phyloP scores from a whole-genome alignment of 2,797 vertebrate genomes.

The Gila robusta region DNA sequence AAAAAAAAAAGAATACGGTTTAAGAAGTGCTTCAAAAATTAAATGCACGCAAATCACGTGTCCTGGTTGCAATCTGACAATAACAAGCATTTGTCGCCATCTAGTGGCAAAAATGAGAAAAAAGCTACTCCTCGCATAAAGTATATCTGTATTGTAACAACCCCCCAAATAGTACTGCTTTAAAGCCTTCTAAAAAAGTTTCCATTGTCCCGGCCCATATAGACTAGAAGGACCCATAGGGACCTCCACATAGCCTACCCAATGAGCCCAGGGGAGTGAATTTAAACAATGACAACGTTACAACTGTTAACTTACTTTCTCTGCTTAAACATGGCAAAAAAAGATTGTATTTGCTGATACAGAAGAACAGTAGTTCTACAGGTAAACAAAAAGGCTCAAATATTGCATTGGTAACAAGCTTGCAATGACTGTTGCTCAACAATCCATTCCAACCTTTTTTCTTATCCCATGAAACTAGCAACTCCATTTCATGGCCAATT shows the following conservation, averaged over 20 bases:
- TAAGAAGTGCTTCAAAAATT: slow-evolving; percentile 79
- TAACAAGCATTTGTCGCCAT: slow-evolving; percentile 57
- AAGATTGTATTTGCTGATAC: neutral
- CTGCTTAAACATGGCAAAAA: neutral
- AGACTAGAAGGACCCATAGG: neutral
- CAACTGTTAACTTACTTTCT: neutral
- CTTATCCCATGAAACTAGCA: slow-evolving; percentile 3
- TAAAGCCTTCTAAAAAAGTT: neutral
- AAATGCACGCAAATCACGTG: neutral
- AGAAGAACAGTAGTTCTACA: neutral
- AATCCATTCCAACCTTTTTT: neutral
- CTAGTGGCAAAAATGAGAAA: slow-evolving; percentile 39
- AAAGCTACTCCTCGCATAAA: neutral
- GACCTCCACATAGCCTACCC: neutral
- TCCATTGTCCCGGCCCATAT: neutral
- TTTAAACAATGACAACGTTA: neutral
- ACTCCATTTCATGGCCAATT: slow-evolving; percentile 7
- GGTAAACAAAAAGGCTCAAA: neutral
- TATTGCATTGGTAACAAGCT: neutral
- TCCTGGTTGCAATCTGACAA: slow-evolving; percentile 3
- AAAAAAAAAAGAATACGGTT: neutral
- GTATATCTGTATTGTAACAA: neutral
- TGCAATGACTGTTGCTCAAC: neutral
- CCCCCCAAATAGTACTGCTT: neutral
- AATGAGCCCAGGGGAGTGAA: neutral